These are phyloP conservation scores for rabbit (Oryctolagus cuniculus) DNA, from an alignment of 2,113 vertebrate species.

Conservation along the genomic window mOryCun1.1 NC_091432.1:153648001-153648500, in stretches of 20 bases:
- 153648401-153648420: neutral
- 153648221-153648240: neutral
- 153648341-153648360: neutral
- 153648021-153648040: neutral
- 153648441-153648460: neutral
- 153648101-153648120: neutral
- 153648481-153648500: neutral
- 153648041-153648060: neutral
- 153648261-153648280: neutral
- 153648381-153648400: neutral
- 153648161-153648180: neutral
- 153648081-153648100: neutral
- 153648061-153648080: neutral
- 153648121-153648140: neutral
- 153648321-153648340: neutral
- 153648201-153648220: neutral
- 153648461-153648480: neutral
- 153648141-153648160: neutral
- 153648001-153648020: too few species aligned
- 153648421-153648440: neutral
- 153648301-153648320: neutral
- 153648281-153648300: neutral
- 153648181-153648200: neutral
- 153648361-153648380: neutral
- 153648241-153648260: neutral